Base-by-base conservation (phyloP, 2,113 vertebrate species). In the Lophius piscatorius region DNA sequence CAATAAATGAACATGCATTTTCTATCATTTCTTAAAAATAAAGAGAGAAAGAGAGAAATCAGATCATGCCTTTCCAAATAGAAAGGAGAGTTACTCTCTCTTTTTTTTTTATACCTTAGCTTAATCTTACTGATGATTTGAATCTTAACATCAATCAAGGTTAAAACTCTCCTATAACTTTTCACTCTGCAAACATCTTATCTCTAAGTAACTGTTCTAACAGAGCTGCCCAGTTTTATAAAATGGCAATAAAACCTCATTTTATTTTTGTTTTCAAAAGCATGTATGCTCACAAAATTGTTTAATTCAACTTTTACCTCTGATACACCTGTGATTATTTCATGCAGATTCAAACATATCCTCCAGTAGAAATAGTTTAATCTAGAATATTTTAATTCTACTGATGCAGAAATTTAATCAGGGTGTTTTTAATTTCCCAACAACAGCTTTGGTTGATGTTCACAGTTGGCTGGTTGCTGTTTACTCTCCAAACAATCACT, bases 361-460 rank as follows among this genome's bases (percentile, higher is more conserved):
- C 0, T 44, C 8, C 9, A 1, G 9, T 2, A 16, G 9, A 55
- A 39, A 45, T 31, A 10, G 51, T 59, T 42, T 28, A 8, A 5
- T 50, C 26, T 9, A 11, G 45, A 52, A 49, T 51, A 35, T 51
- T 22, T 45, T 3, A 3, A 18, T 52, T 9, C 9, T 17, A 44
- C 2, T 56, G 17, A 39, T 64, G 60, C 51, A 52, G 35, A 76
- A 54, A 40, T 33, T 10, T 35, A 60, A 73, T 70, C 46, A 60
- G 16, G 26, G 29, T 21, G 9, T 26, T 45, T 41, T 9, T 65
- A 7, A 18, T 60, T 61, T 56, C 20, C 35, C 24, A 10, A 72
- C 63, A 57, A 6, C 17, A 59, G 21, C 50, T 75, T 61, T 50
- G 42, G 29, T n/a, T n/a, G n/a, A n/a, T n/a, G n/a, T n/a, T n/a